Percentiles rank a stretch among this genome's conserved stretches.
Evolutionary conservation across 1,140 invertebrate genomes (phyloP).

Genomic region (Drosophila cardini): DNA sequence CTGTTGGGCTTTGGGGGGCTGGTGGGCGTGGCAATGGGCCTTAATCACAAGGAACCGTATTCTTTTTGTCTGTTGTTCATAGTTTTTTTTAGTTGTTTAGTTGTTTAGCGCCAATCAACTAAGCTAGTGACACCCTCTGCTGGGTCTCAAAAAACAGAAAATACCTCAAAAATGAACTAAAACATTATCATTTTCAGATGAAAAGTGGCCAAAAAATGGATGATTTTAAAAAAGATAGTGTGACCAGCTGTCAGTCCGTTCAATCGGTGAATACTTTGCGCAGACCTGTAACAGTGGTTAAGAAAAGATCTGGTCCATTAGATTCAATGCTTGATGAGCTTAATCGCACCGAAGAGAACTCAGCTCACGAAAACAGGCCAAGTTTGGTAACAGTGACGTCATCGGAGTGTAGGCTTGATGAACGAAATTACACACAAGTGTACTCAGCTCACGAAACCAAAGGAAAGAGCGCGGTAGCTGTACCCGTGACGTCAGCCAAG

Average conservation of each 20-base stretch:
- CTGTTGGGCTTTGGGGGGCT: too few relatives aligned
- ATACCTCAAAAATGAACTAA: background rate
- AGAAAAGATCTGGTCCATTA: slow-evolving; percentile 66
- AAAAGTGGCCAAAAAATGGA: slow-evolving; percentile 41
- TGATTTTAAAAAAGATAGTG: slow-evolving; percentile 32
- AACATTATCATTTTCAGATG: slow-evolving; percentile 41
- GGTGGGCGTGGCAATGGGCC: too few relatives aligned
- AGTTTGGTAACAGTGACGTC: too few relatives aligned
- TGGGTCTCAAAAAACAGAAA: background rate
- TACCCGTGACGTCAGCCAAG: background rate
- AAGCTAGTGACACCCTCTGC: too few relatives aligned
- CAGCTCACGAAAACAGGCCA: background rate
- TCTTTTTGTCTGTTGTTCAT: too few relatives aligned
- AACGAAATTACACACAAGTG: too few relatives aligned
- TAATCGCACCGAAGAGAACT: slow-evolving; percentile 1
- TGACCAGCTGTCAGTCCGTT: background rate
- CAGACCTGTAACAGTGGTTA: slow-evolving; percentile 56
- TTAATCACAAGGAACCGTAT: too few relatives aligned
- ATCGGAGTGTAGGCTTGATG: too few relatives aligned
- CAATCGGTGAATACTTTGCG: slow-evolving; percentile 36
- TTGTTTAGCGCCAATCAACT: too few relatives aligned
- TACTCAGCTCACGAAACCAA: too few relatives aligned
- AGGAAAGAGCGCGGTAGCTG: too few relatives aligned
- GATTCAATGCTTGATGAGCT: slow-evolving; percentile 57
- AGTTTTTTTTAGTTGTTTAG: too few relatives aligned